Conservation (phyloP, 2,797 vertebrate species). For the Squalus acanthias region DNA sequence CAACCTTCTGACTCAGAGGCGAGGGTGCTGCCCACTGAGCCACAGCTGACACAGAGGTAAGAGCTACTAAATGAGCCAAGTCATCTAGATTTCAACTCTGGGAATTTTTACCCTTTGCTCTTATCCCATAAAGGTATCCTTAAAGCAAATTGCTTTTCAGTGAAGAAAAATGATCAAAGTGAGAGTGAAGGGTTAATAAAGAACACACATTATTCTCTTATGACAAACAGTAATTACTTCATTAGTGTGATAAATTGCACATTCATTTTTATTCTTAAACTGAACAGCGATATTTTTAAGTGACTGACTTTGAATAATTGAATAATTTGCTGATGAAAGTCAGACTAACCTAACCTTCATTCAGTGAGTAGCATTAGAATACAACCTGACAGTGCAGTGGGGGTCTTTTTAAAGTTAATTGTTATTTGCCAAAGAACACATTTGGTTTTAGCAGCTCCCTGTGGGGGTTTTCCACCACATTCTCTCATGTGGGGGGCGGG, state of each 20-base stretch:
- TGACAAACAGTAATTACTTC: constrained; percentile 6
- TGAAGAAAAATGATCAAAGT: too few species aligned
- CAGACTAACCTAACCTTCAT: not conserved
- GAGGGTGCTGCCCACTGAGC: too few species aligned
- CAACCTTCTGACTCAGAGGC: too few species aligned
- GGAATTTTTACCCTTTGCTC: not conserved
- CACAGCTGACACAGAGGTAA: too few species aligned
- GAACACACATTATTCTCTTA: not conserved
- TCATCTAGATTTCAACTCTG: not conserved
- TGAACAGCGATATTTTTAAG: not conserved
- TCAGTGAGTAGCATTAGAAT: not conserved
- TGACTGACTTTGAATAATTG: not conserved
- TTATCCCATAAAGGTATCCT: not conserved
- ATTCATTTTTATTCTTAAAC: not conserved
- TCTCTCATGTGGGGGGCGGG: not conserved
- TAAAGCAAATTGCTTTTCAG: not conserved
- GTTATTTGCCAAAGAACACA: not conserved
- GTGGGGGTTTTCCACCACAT: not conserved
- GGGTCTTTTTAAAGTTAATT: not conserved
- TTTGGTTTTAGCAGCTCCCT: not conserved
- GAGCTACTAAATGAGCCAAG: not conserved
- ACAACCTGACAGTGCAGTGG: not conserved
- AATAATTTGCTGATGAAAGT: not conserved
- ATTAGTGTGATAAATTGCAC: not conserved
- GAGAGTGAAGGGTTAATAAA: not conserved